phyloP scores from a whole-genome alignment of 2,113 vertebrate genomes.

The Cettia cetti region DNA sequence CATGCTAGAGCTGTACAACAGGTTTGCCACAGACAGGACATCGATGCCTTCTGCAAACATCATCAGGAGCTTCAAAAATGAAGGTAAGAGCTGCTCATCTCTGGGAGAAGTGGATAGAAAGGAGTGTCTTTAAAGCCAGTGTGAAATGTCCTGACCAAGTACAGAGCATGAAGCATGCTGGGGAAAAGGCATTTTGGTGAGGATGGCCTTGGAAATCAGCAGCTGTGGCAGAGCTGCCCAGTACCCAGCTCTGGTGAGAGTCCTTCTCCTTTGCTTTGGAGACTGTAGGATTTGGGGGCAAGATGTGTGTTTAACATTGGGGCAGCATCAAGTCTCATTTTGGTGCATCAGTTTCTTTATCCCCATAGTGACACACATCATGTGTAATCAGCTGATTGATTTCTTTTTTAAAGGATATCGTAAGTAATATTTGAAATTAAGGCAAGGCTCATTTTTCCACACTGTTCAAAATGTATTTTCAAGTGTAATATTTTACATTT shows the following conservation, averaged over 20 bases:
- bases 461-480: neutral
- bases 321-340: neutral
- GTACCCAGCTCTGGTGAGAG: neutral
- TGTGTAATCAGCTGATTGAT: neutral
- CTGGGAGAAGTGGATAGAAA: neutral
- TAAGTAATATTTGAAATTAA: neutral
- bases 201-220: neutral
- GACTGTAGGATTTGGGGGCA: neutral
- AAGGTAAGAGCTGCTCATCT: conserved; percentile 77
- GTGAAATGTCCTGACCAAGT: neutral
- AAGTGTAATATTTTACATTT: neutral
- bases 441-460: neutral
- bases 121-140: rapidly evolving
- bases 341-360: neutral
- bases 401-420: neutral
- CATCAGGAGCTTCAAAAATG: conserved; percentile 96
- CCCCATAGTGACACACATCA: rapidly evolving
- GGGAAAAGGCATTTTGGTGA: neutral
- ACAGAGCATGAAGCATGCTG: rapidly evolving
- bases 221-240: neutral
- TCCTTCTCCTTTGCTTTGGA: neutral
- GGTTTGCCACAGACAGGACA: conserved; percentile 88
- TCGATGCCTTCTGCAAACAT: conserved; percentile 93
- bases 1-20: conserved; percentile 98
- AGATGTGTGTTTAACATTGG: neutral